Base-by-base conservation (phyloP, 1,140 invertebrate species). In the Bombus cullumanus region DNA sequence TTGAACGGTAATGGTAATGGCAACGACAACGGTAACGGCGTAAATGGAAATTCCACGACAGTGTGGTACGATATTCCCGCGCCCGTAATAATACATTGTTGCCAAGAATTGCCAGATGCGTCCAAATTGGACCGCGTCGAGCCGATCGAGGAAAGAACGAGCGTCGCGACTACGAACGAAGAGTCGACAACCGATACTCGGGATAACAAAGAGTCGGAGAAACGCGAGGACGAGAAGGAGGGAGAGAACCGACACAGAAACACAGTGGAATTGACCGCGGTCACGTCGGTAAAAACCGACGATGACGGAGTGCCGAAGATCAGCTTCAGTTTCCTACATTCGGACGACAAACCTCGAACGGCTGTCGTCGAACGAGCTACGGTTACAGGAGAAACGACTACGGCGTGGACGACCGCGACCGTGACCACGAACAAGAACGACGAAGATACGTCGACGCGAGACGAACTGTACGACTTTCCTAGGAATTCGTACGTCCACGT, bases 231-330 rank as follows among this genome's bases (percentile, higher is more conserved):
- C 47, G 85, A 81, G 2, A 72, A 39, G 66, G 1, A 25, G 39
- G 37, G 41, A 43, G 41, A 25, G 34, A 93, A 91, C 72, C 83
- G 92, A 34, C 92, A 92, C 83, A 94, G 91, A 64, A 92, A 88
- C 18, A 94, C 92, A 57, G 91, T 95, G 28, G 94, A 94, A 82
- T 68, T 95, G 62, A 93, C 93, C 6, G 94, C 94, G 18, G 90
- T 88, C 68, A 91, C 92, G n/a, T 90, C 79, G 34, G 90, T 95
- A 47, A 81, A 89, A 74, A 93, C 91, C 37, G 93, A 92, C 62
- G 87, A 88, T 18, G 93, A 94, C n/a, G 94, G 94, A 3, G 71
- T 94, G n/a, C 94, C 94, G 18, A 91, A 82, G 64, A 94, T 95
- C 86, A 94, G 93, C 72, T 95, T 94, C 83, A 94, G 94, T 75